These are phyloP conservation scores for Epizoanthus fatuus DNA, from an alignment of 92 coral and sea anemone species.

Conservation along the genomic window DNA sequence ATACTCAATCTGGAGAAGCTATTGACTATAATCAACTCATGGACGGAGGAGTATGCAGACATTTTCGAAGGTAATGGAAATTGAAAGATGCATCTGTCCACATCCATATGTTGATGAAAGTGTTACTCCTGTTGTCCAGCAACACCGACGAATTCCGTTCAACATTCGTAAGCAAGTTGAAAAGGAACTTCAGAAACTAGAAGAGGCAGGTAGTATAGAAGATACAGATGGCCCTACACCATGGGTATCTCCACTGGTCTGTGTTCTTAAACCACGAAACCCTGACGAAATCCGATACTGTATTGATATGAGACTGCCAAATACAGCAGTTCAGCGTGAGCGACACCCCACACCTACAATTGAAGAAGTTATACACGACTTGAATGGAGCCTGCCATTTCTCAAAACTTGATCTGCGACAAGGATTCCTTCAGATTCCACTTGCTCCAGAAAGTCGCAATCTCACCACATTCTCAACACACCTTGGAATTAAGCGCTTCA, in stretches of 20 bases:
- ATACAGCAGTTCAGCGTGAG: conserved; percentile 60
- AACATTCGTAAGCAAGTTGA: conserved; percentile 63
- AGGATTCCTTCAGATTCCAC: conserved; percentile 73
- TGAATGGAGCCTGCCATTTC: conserved; percentile 62
- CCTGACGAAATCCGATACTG: conserved; percentile 65
- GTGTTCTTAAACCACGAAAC: conserved; percentile 70
- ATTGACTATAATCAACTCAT: conserved; percentile 28
- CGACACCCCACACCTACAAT: conserved; percentile 71
- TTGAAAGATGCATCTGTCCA: conserved; percentile 50
- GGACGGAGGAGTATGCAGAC: conserved; percentile 45
- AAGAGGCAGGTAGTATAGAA: conserved; percentile 65
- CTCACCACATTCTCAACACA: conserved; percentile 73
- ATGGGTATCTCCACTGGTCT: conserved; percentile 76
- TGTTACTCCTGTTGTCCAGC: conserved; percentile 65
- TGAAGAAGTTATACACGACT: conserved; percentile 55
- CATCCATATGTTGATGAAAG: conserved; percentile 61
- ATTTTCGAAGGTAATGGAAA: conserved; percentile 66
- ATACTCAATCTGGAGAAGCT: background rate
- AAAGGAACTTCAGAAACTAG: conserved; percentile 51
- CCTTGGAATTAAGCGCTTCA: conserved; percentile 62
- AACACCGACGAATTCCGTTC: conserved; percentile 61
- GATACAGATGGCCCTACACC: conserved; percentile 68
- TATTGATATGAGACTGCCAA: conserved; percentile 67
- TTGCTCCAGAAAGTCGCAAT: conserved; percentile 62
- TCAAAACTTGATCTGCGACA: conserved; percentile 69